Evolutionary conservation across 2,113 vertebrate genomes (phyloP), one percentile per base, ranked within the genome.

Genomic region (Condylura cristata): DNA sequence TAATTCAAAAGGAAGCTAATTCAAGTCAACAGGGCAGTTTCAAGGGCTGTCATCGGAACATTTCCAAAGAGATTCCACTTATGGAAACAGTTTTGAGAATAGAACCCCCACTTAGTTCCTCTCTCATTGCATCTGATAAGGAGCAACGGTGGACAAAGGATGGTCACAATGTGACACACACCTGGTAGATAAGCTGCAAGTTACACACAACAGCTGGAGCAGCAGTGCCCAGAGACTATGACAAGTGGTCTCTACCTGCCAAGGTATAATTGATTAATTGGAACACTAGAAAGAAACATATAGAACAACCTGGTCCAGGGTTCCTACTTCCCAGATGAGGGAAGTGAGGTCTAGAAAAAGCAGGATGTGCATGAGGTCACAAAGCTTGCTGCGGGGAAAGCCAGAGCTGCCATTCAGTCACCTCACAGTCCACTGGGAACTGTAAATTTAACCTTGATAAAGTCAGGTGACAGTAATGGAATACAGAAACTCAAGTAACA

Each of bases 401-500:
- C 60, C 56, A 85, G 56, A 17, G 14, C 51, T 22, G 39, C 26
- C 46, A 5, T 32, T 66, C 48, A 11, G 8, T 41, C 81, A 63
- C 81, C 37, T 86, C 91, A 17, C 32, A 71, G 39, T 89, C n/a
- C 70, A 32, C 6, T 6, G 26, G 39, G 53, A 13, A 17, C 30
- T 80, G 65, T 48, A 34, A 90, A 65, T 39, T 85, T 61, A 86
- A 48, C 37, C 80, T 92, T 70, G 37, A 63, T 30, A 81, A 90
- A 86, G 17, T 75, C 89, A 75, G 4, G 2, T 56, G 39, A 65
- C 87, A 46, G 32, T 20, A 56, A 26, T 28, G 20, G 4, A 66
- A 48, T 86, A 22, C 63, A 66, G 18, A 90, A 46, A 44, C 28
- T 83, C n/a, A 53, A 20, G 34, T 8, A 30, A 94, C 78, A 37